Evolutionary conservation across 2,888 invertebrate genomes (phyloP), one percentile per base, ranked within the genome.

Genomic region (Acronicta leporina): DNA sequence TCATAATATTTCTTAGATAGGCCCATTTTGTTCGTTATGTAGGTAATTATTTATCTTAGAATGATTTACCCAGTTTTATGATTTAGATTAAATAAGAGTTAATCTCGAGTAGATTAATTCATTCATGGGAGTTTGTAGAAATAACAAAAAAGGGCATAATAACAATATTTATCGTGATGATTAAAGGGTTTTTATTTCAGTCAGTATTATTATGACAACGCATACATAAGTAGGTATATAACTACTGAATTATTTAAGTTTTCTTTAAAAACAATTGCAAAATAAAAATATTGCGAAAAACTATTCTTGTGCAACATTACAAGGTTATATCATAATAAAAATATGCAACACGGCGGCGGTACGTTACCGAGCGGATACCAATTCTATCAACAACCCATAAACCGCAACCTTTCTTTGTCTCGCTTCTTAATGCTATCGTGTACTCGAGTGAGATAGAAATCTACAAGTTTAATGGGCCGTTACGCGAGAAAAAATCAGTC

Each of bases 311-410:
- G 27, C 91, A 80, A 69, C 83, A 48, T 64, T 79, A 84, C 93
- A 92, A 94, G 88, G 91, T 84, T 86, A 91, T 84, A 71, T 73
- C 88, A 79, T 81, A n/a, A 82, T 87, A 89, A 91, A 90, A 91
- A 92, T 91, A 94, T 94, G 94, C 94, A 94, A 92, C 93, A 92
- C 92, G 87, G 87, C 90, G 87, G 85, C 90, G 89, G 88, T 89
- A 92, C 92, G 92, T 89, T 92, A 90, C 94, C 84, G 87, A 93
- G 90, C 94, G 92, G 94, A 94, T 94, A 92, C 93, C 92, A 91
- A 94, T 94, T 94, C 94, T 94, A 95, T 94, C 94, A 94, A 94
- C 95, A 93, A 92, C 94, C 93, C 88, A 94, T 94, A 95, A 94
- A 94, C 94, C 92, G 86, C 94, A 94, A 90, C 92, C 93, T 94